Conservation (phyloP, 2,888 invertebrate species). For the Carcina quercana region DNA sequence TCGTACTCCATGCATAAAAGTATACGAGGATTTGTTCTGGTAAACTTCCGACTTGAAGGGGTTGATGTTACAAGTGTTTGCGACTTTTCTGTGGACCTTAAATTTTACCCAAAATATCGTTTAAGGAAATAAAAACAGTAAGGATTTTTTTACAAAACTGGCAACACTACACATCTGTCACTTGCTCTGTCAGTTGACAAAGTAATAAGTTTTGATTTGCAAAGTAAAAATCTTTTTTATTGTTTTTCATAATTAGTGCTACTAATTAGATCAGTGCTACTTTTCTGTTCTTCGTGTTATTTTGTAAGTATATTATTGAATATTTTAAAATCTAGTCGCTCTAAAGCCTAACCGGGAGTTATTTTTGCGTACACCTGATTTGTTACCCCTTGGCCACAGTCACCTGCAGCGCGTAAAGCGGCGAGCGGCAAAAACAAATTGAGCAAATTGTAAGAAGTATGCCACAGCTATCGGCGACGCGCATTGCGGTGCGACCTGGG, state of each 20-base stretch:
- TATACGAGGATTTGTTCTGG: too few species aligned
- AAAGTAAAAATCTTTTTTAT: background rate
- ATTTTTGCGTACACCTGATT: background rate
- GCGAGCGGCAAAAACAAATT: background rate
- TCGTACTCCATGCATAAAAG: too few species aligned
- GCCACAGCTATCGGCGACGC: constrained; percentile 2
- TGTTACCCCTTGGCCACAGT: constrained; percentile 1
- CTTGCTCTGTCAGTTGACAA: background rate
- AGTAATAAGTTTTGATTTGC: background rate
- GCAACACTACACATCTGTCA: background rate
- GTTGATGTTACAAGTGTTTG: background rate
- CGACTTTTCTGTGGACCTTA: background rate
- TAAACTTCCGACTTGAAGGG: too few species aligned
- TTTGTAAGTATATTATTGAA: constrained; percentile 1
- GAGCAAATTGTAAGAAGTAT: constrained; percentile 1
- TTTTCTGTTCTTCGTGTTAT: background rate
- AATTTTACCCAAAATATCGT: background rate
- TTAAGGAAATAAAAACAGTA: background rate
- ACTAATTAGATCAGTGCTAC: background rate
- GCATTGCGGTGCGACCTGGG: background rate
- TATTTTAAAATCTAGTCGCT: background rate
- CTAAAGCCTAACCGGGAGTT: background rate
- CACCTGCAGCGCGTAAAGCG: background rate
- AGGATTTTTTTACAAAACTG: background rate
- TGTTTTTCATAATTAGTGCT: background rate